Conservation (phyloP, 2,888 invertebrate species). For the Aphidoletes aphidimyza region DNA sequence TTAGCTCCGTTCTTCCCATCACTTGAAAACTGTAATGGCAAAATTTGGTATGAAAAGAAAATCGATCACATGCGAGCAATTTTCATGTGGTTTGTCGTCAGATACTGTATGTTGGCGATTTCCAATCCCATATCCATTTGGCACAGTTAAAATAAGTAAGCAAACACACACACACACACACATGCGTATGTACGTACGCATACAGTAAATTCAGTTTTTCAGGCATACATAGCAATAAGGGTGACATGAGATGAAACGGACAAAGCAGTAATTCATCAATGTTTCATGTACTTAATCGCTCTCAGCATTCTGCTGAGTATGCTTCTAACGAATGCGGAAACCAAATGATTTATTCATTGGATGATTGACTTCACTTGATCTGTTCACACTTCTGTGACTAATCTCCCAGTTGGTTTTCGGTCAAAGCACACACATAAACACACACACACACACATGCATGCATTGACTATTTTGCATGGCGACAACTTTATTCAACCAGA, state of each 20-base stretch:
- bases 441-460: no score
- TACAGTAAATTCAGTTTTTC: no score
- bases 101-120: background rate
- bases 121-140: background rate
- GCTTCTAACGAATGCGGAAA: constrained; percentile 33
- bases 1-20: no score
- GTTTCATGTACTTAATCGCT: constrained; percentile 49
- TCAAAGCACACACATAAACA: background rate
- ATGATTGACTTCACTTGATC: constrained; percentile 51
- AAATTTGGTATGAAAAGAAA: background rate
- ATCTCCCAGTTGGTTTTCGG: constrained; percentile 23
- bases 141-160: background rate
- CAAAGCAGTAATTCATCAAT: constrained; percentile 45
- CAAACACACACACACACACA: background rate
- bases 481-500: constrained; percentile 37
- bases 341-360: constrained; percentile 27
- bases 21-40: background rate
- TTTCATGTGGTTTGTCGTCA: background rate
- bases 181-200: no score
- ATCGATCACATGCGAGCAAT: background rate
- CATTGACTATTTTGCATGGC: background rate
- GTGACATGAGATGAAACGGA: background rate
- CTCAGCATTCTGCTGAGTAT: background rate
- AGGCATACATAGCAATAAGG: background rate
- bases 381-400: constrained; percentile 43